Evolutionary conservation across 2,888 invertebrate species (phyloP), one percentile per base, ranked within the genome.

Genomic region (Brachylomia viminalis): DNA sequence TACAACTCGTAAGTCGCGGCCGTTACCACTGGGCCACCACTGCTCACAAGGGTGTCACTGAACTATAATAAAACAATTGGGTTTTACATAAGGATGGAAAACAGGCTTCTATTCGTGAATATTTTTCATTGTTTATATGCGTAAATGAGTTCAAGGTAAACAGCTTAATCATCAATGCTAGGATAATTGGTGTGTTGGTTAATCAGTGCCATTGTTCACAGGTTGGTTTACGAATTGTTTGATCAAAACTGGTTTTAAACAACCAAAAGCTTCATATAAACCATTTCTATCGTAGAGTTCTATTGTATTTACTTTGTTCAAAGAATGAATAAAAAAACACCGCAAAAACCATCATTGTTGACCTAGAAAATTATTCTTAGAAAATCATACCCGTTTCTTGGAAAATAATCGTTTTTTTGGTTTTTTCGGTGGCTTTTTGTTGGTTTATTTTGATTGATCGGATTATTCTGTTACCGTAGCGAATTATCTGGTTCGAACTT

Each of bases 331-430:
- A 2, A n/a, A 75, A 81, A 69, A 79, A 42, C 33, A 15, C 27
- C 10, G 17, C 52, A 77, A 67, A 67, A 76, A 20, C 7, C 42
- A 38, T 15, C 15, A 38, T 49, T 61, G 23, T 56, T 61, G 56
- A 56, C 61, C 65, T 56, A 62, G 54, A 42, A 61, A 67, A 82
- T 38, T 6, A 45, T 77, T 82, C 77, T 66, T 20, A 56, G 66
- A 83, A 82, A 67, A 62, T 67, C 45, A 23, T 45, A 38, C 56
- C 7, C 8, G 13, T 56, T 70, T 82, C 80, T 77, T 23, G 49
- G 56, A 66, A 80, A 54, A 45, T 62, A 69, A 30, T 56, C 30
- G 15, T 42, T 77, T 66, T n/a, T 20, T 62, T 56, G 1, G 47
- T 56, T 27, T 11, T 80, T 23, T 6, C 8, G 27, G 47, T 27